Conservation (phyloP, 1,140 invertebrate species). For the Oreohelix idahoensis region DNA sequence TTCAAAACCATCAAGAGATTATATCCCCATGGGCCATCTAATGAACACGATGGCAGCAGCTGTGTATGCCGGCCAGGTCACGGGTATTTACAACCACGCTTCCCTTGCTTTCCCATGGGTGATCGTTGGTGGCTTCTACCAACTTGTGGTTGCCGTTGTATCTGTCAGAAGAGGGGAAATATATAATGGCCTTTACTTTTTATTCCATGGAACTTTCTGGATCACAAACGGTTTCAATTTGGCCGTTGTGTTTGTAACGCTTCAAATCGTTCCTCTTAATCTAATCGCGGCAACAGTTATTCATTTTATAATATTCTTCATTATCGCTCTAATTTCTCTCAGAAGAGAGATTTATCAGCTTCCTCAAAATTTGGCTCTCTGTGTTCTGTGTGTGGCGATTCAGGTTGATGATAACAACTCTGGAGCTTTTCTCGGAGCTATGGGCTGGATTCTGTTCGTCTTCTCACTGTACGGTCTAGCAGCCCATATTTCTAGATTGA, state of each 20-base stretch:
- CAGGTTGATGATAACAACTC: slow-evolving; percentile 41
- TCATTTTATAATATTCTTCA: slow-evolving; percentile 47
- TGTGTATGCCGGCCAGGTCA: slow-evolving; percentile 51
- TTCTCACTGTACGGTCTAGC: slow-evolving; percentile 57
- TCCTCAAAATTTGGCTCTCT: slow-evolving; percentile 48
- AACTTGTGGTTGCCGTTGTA: slow-evolving; percentile 47
- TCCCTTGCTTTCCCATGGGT: slow-evolving; percentile 53
- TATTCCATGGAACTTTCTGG: slow-evolving; percentile 58
- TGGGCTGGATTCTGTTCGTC: slow-evolving; percentile 56
- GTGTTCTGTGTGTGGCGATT: slow-evolving; percentile 50
- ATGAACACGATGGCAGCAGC: slow-evolving; percentile 54
- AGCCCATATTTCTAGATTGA: slow-evolving; percentile 45
- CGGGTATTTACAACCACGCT: slow-evolving; percentile 40
- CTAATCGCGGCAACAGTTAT: slow-evolving; percentile 50
- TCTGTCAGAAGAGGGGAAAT: slow-evolving; percentile 47
- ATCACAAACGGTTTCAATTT: slow-evolving; percentile 49
- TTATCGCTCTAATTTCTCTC: slow-evolving; percentile 44
- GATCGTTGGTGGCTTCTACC: slow-evolving; percentile 50
- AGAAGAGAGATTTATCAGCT: slow-evolving; percentile 54
- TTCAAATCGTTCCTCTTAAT: slow-evolving; percentile 17
- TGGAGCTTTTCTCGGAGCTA: slow-evolving; percentile 50
- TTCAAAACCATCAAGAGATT: slow-evolving; percentile 41
- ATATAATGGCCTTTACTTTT: slow-evolving; percentile 45
- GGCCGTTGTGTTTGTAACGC: slow-evolving; percentile 39
- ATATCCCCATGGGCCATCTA: slow-evolving; percentile 52